Conservation (phyloP, 1,140 invertebrate genomes). For the Heliconius melpomene region DNA sequence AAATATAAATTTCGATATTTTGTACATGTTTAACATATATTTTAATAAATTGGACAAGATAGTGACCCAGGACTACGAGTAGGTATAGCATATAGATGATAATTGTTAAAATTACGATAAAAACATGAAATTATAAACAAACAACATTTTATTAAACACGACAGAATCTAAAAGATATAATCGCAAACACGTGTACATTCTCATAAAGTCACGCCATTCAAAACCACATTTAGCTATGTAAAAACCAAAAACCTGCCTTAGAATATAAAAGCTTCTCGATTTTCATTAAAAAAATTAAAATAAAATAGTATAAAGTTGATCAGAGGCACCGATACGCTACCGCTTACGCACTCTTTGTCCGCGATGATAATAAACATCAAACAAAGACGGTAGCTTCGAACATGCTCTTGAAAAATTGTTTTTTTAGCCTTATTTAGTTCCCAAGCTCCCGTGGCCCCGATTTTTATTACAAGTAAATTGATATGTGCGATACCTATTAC, state of each 20-base stretch:
- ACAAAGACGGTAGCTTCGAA: slow-evolving; percentile 67
- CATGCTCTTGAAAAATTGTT: slow-evolving; percentile 57
- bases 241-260: slow-evolving; percentile 39
- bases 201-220: slow-evolving; percentile 41
- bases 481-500: slow-evolving; percentile 31
- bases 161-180: background rate
- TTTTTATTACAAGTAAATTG: slow-evolving; percentile 42
- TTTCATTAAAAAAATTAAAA: slow-evolving; percentile 65
- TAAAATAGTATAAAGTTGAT: slow-evolving; percentile 73
- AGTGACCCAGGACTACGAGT: too few relatives aligned
- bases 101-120: too few relatives aligned
- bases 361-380: slow-evolving; percentile 72
- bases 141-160: too few relatives aligned
- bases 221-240: slow-evolving; percentile 2
- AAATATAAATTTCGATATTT: too few relatives aligned
- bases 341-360: slow-evolving; percentile 76
- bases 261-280: slow-evolving; percentile 61
- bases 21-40: too few relatives aligned
- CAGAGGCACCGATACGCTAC: slow-evolving; percentile 77
- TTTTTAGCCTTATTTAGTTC: slow-evolving; percentile 61
- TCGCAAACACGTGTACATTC: slow-evolving; percentile 6
- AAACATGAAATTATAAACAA: too few relatives aligned
- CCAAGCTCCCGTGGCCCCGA: slow-evolving; percentile 46
- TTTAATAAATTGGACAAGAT: too few relatives aligned
- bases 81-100: too few relatives aligned